Evolutionary conservation across 2,113 vertebrate genomes (phyloP), one percentile per base, ranked within the genome.

Genomic region (Amblyopsis rosae): DNA sequence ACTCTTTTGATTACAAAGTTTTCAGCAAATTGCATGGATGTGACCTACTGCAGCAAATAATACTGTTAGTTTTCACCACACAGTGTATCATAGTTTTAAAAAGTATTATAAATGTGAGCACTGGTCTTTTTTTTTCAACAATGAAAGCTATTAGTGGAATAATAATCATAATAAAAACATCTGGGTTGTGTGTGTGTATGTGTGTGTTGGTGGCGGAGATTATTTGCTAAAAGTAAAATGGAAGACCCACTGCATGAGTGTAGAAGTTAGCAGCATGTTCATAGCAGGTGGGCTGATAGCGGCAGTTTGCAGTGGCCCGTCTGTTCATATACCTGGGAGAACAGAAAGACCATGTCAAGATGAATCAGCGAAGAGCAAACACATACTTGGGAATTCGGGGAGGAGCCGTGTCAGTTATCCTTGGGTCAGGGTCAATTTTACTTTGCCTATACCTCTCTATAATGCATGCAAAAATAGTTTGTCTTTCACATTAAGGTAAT

Each of bases 211-310:
- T 26, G 61, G 12, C 17, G n/a, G 26, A 63, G 15, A 51, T 56
- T 16, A 45, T 51, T 51, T 12, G 1, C 1, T 26, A 11, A 15
- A 13, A 48, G 8, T 15, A 33, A 41, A 8, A 47, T 12, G 45
- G 26, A 6, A 33, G 69, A 88, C 95, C 95, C 82, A 99, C 97
- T 73, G 97, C 97, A 15, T 99, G 98, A 64, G 97, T 99, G 91
- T 99, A 99, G 89, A 95, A 99, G 93, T 99, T 99, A 65, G 98
- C 98, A 76, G 98, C 98, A 67, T 99, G 98, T 69, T 99, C 97
- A 0, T 99, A 99, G 88, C 95, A 93, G 33, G 98, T 99, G 64
- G 98, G 97, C 70, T 96, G 96, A 89, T 99, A 99, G 86, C 97
- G 97, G 90, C 96, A 94, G 91, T 99, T 99, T 46, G 95, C 95